Evolutionary conservation across 2,113 vertebrate species (phyloP), one percentile per base, ranked within the genome.

Genomic region (Acrocephalus arundinaceus): DNA sequence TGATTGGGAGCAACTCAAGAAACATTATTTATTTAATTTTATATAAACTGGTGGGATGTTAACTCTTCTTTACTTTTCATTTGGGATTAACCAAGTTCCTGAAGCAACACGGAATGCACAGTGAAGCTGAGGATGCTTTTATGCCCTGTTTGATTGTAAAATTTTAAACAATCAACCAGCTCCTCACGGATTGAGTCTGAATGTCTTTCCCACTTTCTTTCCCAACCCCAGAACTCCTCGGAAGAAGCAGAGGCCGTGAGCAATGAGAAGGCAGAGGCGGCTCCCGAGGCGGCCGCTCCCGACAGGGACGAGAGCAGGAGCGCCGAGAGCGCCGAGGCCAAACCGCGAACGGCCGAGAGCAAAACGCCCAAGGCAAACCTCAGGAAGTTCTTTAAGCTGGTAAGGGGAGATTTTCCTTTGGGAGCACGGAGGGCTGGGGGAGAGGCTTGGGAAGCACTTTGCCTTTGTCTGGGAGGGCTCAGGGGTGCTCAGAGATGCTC

Each of bases 371-470:
- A 97, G 77, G 91, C 96, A 6, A 97, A 98, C 87, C 87, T 98
- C 85, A 90, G 98, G 97, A 97, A 95, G 28, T 96, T 98, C 66
- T 97, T 98, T 48, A 98, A 98, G 70, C 97, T 97, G 98, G 98
- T 98, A 94, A 98, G 98, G 10, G 31, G 65, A 11, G 35, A 39
- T 33, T 7, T 39, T 28, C 68, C 39, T 24, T 20, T 1, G 16
- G 28, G 6, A 19, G 17, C 30, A 10, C 39, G 1, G 15, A 8
- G 70, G 15, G 52, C 15, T 23, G 45, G 4, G 48, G 37, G 87
- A 2, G 6, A 39, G 54, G 23, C 45, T 46, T 9, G 70, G 87
- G 0, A 54, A 89, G 21, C 30, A 1, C 70, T 59, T 13, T 2
- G 41, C 1, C 20, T 58, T 35, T 21, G 71, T 9, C 37, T 2